These are phyloP conservation scores for Alligator sinensis DNA, from an alignment of 2,113 vertebrate species.

Conservation along the genomic window DNA sequence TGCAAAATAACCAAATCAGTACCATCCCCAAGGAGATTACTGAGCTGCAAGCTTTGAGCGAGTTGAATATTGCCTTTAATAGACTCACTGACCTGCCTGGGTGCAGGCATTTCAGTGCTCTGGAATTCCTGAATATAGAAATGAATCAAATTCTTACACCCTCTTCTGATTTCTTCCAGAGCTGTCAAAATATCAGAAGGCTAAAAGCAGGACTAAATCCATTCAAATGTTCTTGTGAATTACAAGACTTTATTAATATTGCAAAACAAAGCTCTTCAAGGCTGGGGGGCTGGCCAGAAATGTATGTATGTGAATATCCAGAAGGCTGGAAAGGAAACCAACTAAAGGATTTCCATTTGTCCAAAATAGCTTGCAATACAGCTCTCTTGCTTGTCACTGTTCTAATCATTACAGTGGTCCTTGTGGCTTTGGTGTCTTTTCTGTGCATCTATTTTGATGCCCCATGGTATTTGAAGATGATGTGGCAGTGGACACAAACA, in stretches of 20 bases:
- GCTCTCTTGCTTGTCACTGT: slow-evolving; percentile 79
- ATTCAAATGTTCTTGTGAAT: slow-evolving; percentile 86
- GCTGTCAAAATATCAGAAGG: slow-evolving; percentile 75
- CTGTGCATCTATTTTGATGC: slow-evolving; percentile 84
- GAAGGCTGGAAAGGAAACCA: slow-evolving; percentile 66
- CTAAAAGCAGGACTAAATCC: slow-evolving; percentile 85
- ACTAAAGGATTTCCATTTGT: slow-evolving; percentile 80
- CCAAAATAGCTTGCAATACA: slow-evolving; percentile 81
- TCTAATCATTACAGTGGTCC: slow-evolving; percentile 68
- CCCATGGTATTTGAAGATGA: slow-evolving; percentile 90
- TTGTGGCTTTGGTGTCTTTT: slow-evolving; percentile 50
- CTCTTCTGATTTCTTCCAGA: slow-evolving; percentile 72
- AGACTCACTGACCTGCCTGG: slow-evolving; percentile 83
- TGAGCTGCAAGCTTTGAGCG: slow-evolving; percentile 74
- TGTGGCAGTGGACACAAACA: slow-evolving; percentile 87
- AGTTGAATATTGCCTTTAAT: slow-evolving; percentile 87
- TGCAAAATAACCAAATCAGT: slow-evolving; percentile 84
- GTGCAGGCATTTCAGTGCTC: slow-evolving; percentile 73
- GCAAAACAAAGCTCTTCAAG: slow-evolving; percentile 27
- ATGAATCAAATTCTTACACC: slow-evolving; percentile 82
- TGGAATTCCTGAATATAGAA: slow-evolving; percentile 77
- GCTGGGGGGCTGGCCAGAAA: slow-evolving; percentile 83
- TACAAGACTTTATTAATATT: slow-evolving; percentile 80
- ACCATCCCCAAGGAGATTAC: slow-evolving; percentile 69
- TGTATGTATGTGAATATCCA: slow-evolving; percentile 85